A percentile compares a stretch with the other conserved stretches of the same genome.
Evolutionary conservation across 2,888 invertebrate species (phyloP).

Genomic region (Malacosoma neustria): DNA sequence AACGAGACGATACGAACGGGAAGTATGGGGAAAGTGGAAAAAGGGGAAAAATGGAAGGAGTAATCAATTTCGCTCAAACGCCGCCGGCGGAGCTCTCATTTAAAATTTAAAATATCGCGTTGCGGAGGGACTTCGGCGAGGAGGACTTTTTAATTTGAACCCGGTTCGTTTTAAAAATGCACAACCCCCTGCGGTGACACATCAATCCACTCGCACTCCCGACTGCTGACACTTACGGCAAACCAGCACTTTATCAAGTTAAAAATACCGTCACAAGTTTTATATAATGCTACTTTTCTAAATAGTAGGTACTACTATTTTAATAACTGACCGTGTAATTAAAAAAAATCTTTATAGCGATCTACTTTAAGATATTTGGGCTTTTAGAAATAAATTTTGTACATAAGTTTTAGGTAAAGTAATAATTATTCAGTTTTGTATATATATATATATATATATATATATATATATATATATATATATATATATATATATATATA

Average conservation of each 20-base stretch:
- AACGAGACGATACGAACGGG: conserved; percentile 58
- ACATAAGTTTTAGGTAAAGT: too few species aligned
- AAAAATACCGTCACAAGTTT: too few species aligned
- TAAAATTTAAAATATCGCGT: conserved; percentile 70
- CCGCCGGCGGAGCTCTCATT: conserved; percentile 65
- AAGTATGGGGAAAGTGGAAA: conserved; percentile 60
- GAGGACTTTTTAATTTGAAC: conserved; percentile 72
- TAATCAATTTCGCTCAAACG: conserved; percentile 73
- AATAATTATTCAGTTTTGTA: too few species aligned
- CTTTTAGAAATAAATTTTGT: too few species aligned
- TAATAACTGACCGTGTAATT: too few species aligned
- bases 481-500: too few species aligned
- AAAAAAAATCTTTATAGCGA: too few species aligned
- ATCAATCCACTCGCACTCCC: conserved; percentile 66
- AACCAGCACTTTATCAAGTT: conserved; percentile 31
- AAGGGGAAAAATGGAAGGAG: conserved; percentile 73
- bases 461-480: too few species aligned
- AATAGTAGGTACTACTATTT: too few species aligned
- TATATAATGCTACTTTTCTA: too few species aligned
- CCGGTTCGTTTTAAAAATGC: conserved; percentile 66
- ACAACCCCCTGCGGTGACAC: conserved; percentile 64
- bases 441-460: too few species aligned
- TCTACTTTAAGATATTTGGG: too few species aligned
- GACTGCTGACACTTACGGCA: conserved; percentile 48
- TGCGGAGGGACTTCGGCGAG: conserved; percentile 51